Conservation (phyloP, 2,888 invertebrate species). For the Rugalucina vietnamica region DNA sequence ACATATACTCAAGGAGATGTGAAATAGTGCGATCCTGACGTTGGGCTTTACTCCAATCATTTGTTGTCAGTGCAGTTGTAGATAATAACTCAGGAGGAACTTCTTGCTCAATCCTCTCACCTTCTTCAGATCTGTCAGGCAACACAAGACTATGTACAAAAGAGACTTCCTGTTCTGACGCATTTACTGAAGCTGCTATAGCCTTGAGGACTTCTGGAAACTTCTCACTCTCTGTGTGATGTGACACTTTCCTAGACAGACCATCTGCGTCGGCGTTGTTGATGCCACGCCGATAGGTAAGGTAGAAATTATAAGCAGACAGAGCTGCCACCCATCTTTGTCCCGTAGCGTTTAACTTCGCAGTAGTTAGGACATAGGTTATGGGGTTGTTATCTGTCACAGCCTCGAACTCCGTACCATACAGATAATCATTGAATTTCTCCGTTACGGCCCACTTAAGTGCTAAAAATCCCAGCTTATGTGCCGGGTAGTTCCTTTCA, state of each 20-base stretch:
- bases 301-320: neutral
- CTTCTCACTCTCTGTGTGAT: neutral
- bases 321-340: neutral
- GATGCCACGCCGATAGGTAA: neutral
- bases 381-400: neutral
- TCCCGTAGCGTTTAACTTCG: too few relatives aligned
- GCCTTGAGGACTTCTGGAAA: neutral
- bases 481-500: neutral
- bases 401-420: neutral
- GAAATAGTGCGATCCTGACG: neutral
- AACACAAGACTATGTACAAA: neutral
- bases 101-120: neutral
- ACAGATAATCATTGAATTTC: constrained; percentile 3
- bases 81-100: neutral
- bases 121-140: too few relatives aligned
- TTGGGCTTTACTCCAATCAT: neutral
- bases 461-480: neutral
- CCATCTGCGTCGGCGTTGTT: neutral
- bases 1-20: neutral
- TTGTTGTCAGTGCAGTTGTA: neutral
- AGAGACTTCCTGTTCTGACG: neutral
- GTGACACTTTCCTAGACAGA: neutral
- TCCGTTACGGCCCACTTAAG: constrained; percentile 2
- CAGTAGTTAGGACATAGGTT: neutral
- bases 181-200: neutral